Conservation (phyloP, 2,797 vertebrate genomes). For the Nannoperca australis region DNA sequence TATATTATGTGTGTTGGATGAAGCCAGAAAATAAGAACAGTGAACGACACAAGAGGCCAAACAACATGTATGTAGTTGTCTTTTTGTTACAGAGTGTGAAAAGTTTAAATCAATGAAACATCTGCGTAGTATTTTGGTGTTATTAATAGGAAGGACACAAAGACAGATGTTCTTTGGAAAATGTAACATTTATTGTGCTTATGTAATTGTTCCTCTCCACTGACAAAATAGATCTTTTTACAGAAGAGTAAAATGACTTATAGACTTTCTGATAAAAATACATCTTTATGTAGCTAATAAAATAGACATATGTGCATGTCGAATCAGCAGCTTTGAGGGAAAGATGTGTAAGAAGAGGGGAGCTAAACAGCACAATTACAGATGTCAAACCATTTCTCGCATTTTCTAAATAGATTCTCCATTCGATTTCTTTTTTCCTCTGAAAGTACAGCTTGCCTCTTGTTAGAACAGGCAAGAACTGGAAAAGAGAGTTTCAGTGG, state of each 20-base stretch:
- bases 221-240: constrained; percentile 27
- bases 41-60: background rate
- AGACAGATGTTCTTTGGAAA: constrained; percentile 45
- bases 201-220: constrained; percentile 15
- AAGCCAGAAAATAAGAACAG: background rate
- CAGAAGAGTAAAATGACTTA: constrained; percentile 15
- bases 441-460: background rate
- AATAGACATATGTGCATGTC: constrained; percentile 46
- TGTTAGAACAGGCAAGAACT: background rate
- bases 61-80: background rate
- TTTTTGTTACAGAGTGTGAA: background rate
- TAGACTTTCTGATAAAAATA: constrained; percentile 47
- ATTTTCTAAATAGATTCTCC: constrained; percentile 7
- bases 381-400: constrained; percentile 32
- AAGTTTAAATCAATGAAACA: background rate
- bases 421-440: background rate
- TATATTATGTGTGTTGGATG: background rate
- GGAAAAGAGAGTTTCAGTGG: background rate
- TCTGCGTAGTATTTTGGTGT: background rate
- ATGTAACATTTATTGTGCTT: constrained; percentile 62
- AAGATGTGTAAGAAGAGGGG: constrained; percentile 6
- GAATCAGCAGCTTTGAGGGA: constrained; percentile 40
- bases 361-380: constrained; percentile 6
- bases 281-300: constrained; percentile 28
- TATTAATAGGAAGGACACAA: constrained; percentile 12